Evolutionary conservation across 1,140 invertebrate species (phyloP), one percentile per base, ranked within the genome.

Genomic region (Heliconius congener): DNA sequence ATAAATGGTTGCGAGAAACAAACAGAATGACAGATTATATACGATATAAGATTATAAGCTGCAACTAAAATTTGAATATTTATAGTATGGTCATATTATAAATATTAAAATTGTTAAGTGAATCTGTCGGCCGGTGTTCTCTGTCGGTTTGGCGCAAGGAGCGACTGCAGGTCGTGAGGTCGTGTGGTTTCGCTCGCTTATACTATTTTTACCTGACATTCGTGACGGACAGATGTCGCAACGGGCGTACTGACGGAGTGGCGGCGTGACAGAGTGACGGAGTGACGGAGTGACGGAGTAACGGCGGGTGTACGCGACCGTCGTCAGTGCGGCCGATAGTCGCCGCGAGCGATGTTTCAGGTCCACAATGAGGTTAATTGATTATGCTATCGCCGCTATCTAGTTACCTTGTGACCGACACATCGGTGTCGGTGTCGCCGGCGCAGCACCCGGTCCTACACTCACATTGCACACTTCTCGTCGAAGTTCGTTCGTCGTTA

Each of bases 331-430:
- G 23, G 55, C 0, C n/a, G 55, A 57, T 57, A 23, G n/a, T 23
- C n/a, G 55, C n/a, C 55, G 55, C 55, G 55, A 57, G 55, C 55
- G 55, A 57, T n/a, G n/a, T 57, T 57, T 57, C n/a, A 57, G 55
- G 55, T 57, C n/a, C 55, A 11, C 57, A 66, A 66, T 30, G 57
- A 66, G 23, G 57, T 27, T 66, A 66, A 66, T 66, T 66, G 57
- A 66, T 66, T 66, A 66, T 66, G 60, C 60, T 66, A 66, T 66
- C 57, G 60, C 60, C 11, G 27, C 55, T 57, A 57, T 57, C 55
- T 57, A 57, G 55, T 57, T 57, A 8, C 23, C 55, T 57, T 8
- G 55, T 8, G 19, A 57, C 42, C 50, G 50, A 18, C 52, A 18
- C 34, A 23, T 23, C 23, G 23, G 23, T 23, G 23, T 23, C 23